These are phyloP conservation scores for Barnardius zonarius DNA, from an alignment of 2,113 vertebrate species.

Conservation along the genomic window DNA sequence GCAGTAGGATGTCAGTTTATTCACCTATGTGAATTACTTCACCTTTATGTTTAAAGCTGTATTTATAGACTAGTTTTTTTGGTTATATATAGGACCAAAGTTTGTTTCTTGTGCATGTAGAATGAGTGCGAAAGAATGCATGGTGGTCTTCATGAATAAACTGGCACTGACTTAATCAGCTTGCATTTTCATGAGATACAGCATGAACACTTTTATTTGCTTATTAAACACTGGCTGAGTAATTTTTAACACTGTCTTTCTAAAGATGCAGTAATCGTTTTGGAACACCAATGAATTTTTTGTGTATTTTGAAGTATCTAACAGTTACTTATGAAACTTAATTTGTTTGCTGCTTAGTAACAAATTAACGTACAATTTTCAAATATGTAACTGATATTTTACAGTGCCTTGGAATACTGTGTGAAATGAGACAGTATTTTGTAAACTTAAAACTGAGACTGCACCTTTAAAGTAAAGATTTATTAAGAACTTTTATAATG, in stretches of 20 bases:
- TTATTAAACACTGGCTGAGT: conserved; percentile 75
- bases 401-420: conserved; percentile 50
- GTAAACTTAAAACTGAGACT: conserved; percentile 69
- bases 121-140: conserved; percentile 70
- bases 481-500: conserved; percentile 67
- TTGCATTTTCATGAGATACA: conserved; percentile 67
- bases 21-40: conserved; percentile 34
- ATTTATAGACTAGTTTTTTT: conserved; percentile 26
- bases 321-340: conserved; percentile 23
- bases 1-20: conserved; percentile 15
- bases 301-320: conserved; percentile 42
- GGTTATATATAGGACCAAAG: neutral
- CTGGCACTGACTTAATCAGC: conserved; percentile 65
- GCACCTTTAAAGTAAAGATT: conserved; percentile 76
- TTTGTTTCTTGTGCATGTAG: conserved; percentile 69
- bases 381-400: conserved; percentile 38
- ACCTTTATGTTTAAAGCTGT: conserved; percentile 15
- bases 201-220: conserved; percentile 78
- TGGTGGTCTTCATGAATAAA: conserved; percentile 68
- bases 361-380: conserved; percentile 41
- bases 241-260: conserved; percentile 73
- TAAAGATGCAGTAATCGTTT: conserved; percentile 78
- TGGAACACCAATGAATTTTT: conserved; percentile 3
- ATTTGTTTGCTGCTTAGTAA: conserved; percentile 62
- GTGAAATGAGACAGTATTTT: conserved; percentile 44